phyloP scores from a whole-genome alignment of 2,113 vertebrate species.

The Alosa alosa region DNA sequence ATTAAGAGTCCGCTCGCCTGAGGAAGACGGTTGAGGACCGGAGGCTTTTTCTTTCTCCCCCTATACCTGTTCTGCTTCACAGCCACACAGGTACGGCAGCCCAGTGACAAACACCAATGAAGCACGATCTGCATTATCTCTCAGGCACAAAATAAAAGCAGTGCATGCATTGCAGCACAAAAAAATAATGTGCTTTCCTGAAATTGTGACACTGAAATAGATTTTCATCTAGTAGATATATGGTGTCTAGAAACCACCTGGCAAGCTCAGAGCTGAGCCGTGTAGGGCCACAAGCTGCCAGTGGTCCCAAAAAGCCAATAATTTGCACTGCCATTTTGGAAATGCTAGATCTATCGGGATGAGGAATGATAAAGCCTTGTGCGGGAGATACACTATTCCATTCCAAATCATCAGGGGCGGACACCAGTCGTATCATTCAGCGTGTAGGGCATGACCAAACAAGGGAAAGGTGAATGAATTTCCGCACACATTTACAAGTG shows the following conservation, averaged over 20 bases:
- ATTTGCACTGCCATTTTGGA: constrained; percentile 4
- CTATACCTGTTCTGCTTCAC: background rate
- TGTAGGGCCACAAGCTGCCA: background rate
- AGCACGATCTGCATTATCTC: background rate
- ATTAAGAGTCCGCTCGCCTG: background rate
- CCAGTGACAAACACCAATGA: background rate
- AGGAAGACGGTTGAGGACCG: background rate
- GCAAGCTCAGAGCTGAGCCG: background rate
- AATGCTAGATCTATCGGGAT: background rate
- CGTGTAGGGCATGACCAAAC: background rate
- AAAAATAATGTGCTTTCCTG: background rate
- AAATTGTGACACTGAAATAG: background rate
- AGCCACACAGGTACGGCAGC: too few species aligned
- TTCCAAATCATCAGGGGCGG: background rate
- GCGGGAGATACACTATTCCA: background rate
- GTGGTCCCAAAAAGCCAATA: background rate
- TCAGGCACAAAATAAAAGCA: background rate
- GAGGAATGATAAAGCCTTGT: background rate
- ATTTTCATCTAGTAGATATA: background rate
- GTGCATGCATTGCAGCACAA: background rate
- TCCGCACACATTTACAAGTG: background rate
- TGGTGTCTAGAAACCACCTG: background rate
- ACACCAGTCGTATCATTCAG: background rate
- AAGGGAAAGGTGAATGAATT: background rate
- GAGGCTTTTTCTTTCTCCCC: background rate